Evolutionary conservation across 2,113 vertebrate genomes (phyloP).

Genomic region (Macquaria ambigua): DNA sequence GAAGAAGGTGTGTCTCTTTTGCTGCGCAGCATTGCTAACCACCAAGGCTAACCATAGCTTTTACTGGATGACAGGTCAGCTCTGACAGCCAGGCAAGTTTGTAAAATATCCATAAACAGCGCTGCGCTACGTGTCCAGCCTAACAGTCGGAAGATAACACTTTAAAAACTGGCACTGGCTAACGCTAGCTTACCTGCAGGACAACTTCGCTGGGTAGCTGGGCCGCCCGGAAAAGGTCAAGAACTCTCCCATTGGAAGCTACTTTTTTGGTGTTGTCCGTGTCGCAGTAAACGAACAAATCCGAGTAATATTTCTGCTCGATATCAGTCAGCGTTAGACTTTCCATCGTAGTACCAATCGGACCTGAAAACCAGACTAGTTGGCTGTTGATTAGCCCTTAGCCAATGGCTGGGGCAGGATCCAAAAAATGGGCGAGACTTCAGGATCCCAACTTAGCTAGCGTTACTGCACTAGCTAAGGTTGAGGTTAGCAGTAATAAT

Average conservation of each 20-base stretch:
- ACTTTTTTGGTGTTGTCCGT: slow-evolving; percentile 98
- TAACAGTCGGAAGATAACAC: background rate
- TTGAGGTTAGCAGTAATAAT: slow-evolving; percentile 67
- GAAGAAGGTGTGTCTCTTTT: slow-evolving; percentile 80
- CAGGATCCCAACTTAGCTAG: slow-evolving; percentile 76
- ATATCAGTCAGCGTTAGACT: slow-evolving; percentile 94
- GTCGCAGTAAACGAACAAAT: slow-evolving; percentile 97
- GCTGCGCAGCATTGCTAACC: slow-evolving; percentile 74
- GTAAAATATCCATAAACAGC: background rate
- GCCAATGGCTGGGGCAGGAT: slow-evolving; percentile 72
- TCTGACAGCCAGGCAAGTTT: slow-evolving; percentile 37
- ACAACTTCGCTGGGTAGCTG: slow-evolving; percentile 96
- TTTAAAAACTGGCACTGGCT: slow-evolving; percentile 1
- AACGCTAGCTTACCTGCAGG: slow-evolving; percentile 89
- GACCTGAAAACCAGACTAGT: slow-evolving; percentile 51
- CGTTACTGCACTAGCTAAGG: slow-evolving; percentile 65
- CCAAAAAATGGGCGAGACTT: slow-evolving; percentile 81
- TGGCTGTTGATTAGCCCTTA: slow-evolving; percentile 65
- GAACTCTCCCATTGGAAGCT: slow-evolving; percentile 92
- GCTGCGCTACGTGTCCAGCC: background rate
- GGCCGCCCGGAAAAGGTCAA: slow-evolving; percentile 97
- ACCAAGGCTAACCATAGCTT: slow-evolving; percentile 52
- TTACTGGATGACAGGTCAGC: slow-evolving; percentile 40
- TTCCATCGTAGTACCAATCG: slow-evolving; percentile 87
- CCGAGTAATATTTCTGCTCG: slow-evolving; percentile 98